phyloP scores from a whole-genome alignment of 2,113 vertebrate species.

The Rhinoderma darwinii region DNA sequence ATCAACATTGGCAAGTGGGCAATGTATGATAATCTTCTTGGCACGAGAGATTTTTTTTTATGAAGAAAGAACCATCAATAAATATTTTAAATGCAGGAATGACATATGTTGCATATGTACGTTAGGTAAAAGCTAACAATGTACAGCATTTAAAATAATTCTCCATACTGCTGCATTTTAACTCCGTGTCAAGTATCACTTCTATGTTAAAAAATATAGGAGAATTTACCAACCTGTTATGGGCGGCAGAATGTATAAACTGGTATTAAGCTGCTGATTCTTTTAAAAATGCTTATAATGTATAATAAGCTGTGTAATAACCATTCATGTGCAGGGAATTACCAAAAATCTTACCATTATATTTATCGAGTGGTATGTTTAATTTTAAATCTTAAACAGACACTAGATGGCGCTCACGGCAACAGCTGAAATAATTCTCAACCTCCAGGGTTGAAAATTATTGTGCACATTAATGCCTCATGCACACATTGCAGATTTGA shows the following conservation, averaged over 20 bases:
- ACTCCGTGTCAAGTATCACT: not conserved
- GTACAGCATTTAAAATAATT: not conserved
- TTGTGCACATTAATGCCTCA: too few species aligned
- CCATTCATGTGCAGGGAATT: not conserved
- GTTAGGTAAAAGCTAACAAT: not conserved
- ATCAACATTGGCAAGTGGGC: not conserved
- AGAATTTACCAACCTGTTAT: not conserved
- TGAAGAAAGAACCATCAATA: slow-evolving; percentile 14
- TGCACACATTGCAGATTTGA: too few species aligned
- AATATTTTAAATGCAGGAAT: slow-evolving; percentile 2
- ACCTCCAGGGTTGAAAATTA: too few species aligned
- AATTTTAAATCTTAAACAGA: not conserved
- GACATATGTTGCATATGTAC: not conserved
- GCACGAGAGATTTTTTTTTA: slow-evolving; percentile 14
- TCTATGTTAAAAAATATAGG: not conserved
- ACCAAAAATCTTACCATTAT: not conserved
- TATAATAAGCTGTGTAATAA: not conserved
- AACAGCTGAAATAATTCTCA: not conserved
- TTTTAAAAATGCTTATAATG: not conserved
- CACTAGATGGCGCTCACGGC: slow-evolving; percentile 6
- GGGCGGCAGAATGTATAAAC: not conserved
- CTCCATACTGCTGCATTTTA: not conserved
- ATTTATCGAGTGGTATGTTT: not conserved
- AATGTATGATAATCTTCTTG: too few species aligned
- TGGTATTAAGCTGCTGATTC: not conserved